Evolutionary conservation across 92 coral and sea anemone genomes (phyloP), one percentile per base, ranked within the genome.

Genomic region (Phenganax marumi): DNA sequence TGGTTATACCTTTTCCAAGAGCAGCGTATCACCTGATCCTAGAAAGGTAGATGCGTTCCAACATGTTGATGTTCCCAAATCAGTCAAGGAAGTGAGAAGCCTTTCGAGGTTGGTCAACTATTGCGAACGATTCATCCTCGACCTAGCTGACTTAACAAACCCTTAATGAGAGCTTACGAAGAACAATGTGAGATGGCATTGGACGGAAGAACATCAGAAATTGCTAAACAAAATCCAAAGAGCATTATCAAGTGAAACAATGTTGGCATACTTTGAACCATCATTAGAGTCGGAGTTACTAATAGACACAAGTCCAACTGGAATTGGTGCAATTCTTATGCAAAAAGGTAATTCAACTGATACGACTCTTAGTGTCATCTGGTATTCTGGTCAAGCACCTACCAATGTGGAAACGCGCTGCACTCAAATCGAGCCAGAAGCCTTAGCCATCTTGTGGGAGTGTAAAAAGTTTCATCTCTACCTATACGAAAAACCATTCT

Each of bases 361-460:
- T 13, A 12, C 50, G 8, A 39, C 8, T 25, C 74, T 50, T 26
- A 12, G 58, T 19, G 74, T 68, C 24, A 68, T 68, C 16, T 68
- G 74, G 16, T 68, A 68, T n/a, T 11, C 49, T 13, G 39, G 74
- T 68, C 49, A 50, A 68, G 74, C 74, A 5, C 74, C 39, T 39
- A 16, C 74, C 8, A n/a, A 68, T 1, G 49, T 68, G 12, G 49
- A 47, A 12, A 25, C 24, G 22, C 52, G 49, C 8, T 26, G 24
- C 50, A 26, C 81, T 24, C n/a, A n/a, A n/a, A n/a, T n/a, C n/a
- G n/a, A n/a, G n/a, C n/a, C n/a, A n/a, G n/a, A 50, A 33, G 82
- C 82, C 7, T 68, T 77, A 19, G 70, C 82, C 55, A 51, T 56
- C 65, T 50, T 52, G 26, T 77, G 70, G 82, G 69, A 69, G 25